Conservation (phyloP, 1,140 invertebrate species). For the Platyscapa corneri region DNA sequence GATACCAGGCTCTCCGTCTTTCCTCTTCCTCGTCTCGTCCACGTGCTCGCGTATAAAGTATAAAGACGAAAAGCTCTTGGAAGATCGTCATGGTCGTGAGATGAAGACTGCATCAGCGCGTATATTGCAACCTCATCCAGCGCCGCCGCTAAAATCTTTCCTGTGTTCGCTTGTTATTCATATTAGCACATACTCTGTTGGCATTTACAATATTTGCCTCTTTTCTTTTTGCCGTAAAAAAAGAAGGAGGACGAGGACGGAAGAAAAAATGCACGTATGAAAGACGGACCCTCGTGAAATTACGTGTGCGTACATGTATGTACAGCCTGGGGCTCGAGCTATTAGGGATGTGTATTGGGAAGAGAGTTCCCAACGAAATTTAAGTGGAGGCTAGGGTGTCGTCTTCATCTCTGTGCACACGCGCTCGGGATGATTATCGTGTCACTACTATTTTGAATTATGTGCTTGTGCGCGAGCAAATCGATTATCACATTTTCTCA, state of each 20-base stretch:
- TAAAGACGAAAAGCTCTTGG: neutral
- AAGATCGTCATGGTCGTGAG: neutral
- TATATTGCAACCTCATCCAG: conserved; percentile 25
- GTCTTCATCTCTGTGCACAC: neutral
- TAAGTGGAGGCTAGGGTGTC: neutral
- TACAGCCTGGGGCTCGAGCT: neutral
- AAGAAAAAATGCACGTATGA: neutral
- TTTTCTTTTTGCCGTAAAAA: neutral
- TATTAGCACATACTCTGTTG: conserved; percentile 65
- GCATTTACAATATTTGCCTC: conserved; percentile 64
- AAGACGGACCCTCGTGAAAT: neutral
- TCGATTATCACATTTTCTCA: too few relatives aligned
- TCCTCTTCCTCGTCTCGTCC: neutral
- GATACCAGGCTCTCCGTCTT: neutral
- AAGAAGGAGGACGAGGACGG: neutral
- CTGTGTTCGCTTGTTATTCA: conserved; percentile 69
- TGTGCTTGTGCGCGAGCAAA: too few relatives aligned
- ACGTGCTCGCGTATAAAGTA: neutral
- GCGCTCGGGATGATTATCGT: neutral
- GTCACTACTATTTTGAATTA: neutral
- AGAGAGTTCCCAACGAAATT: neutral
- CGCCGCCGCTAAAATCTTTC: conserved; percentile 67
- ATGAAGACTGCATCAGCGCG: neutral
- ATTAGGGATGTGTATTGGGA: conserved; percentile 3
- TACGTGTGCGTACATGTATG: neutral